Conservation (phyloP, 1,140 invertebrate species). For the Nasonia giraulti region DNA sequence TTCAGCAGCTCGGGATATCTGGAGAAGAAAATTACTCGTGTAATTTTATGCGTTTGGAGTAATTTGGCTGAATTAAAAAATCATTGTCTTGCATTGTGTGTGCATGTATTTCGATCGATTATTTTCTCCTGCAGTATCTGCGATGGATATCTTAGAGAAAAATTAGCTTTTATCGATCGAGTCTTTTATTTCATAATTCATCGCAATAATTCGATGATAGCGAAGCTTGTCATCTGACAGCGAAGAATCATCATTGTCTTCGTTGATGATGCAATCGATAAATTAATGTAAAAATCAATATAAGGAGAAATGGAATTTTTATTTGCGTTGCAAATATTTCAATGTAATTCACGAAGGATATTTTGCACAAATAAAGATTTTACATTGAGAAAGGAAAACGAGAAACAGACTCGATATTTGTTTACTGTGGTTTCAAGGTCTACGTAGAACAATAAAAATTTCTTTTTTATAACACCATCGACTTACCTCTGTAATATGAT, state of each 20-base stretch:
- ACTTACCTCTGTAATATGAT: conserved; percentile 82
- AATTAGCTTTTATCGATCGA: background rate
- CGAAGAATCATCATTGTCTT: background rate
- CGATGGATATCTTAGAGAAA: background rate
- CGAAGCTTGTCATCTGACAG: background rate
- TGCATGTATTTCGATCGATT: no score
- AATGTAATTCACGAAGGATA: background rate
- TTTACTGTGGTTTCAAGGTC: background rate
- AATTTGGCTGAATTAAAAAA: no score
- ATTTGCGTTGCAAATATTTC: background rate
- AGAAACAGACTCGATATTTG: background rate
- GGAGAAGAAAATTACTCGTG: background rate
- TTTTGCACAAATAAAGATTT: background rate
- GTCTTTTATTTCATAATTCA: background rate
- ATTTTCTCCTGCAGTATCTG: no score
- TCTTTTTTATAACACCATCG: background rate
- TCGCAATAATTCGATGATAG: background rate
- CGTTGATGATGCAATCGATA: background rate
- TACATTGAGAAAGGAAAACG: no score
- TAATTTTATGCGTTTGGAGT: no score
- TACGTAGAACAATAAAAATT: background rate
- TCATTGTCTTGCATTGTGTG: no score
- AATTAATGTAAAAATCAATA: background rate
- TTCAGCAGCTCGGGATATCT: conserved; percentile 72
- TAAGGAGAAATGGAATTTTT: background rate